Evolutionary conservation across 2,113 vertebrate species (phyloP).

Genomic region (Dicerorhinus sumatrensis): DNA sequence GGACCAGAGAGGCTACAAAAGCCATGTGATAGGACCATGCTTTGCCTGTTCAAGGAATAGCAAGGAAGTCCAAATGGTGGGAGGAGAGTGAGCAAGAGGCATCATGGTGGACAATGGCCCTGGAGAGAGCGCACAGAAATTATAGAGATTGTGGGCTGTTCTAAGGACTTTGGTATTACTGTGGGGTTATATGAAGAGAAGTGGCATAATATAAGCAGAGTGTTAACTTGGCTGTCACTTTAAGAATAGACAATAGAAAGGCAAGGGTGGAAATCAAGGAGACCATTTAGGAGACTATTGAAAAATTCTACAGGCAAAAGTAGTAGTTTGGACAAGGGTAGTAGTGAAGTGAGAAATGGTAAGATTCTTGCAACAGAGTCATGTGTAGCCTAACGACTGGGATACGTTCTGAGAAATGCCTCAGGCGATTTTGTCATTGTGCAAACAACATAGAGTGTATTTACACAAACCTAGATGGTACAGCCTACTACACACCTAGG

Average conservation of each 20-base stretch:
- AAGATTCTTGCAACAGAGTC: background rate
- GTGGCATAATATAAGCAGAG: background rate
- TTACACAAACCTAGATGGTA: too few species aligned
- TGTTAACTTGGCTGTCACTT: background rate
- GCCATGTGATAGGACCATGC: background rate
- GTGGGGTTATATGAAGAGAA: background rate
- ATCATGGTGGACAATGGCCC: background rate
- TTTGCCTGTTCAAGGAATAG: background rate
- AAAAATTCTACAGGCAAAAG: background rate
- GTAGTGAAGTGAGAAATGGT: background rate
- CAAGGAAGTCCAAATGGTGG: background rate
- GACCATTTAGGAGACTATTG: background rate
- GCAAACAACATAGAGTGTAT: too few species aligned
- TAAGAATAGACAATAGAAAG: background rate
- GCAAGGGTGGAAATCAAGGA: background rate
- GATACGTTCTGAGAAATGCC: too few species aligned
- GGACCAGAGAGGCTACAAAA: background rate
- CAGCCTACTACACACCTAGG: too few species aligned
- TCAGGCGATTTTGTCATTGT: too few species aligned
- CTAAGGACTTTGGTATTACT: background rate
- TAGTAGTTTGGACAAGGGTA: background rate
- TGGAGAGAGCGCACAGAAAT: background rate
- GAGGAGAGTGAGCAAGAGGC: background rate
- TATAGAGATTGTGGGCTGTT: too few species aligned
- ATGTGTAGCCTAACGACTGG: too few species aligned